Evolutionary conservation across 2,797 vertebrate species (phyloP), one percentile per base, ranked within the genome.

Genomic region (Periophthalmus magnuspinnatus): DNA sequence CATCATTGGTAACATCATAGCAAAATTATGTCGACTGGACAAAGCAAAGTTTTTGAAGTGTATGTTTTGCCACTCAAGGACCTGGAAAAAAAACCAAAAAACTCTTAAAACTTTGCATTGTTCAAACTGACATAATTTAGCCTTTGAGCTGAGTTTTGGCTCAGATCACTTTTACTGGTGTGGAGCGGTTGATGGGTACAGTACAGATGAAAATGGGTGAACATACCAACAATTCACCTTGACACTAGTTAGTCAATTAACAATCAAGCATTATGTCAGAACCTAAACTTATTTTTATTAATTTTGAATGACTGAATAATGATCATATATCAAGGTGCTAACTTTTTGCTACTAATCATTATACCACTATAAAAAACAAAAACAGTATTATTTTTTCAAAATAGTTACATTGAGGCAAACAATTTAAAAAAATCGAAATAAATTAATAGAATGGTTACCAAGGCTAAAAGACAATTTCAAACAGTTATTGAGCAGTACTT

Each of bases 1-100:
- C 36, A 95, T 98, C 61, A 97, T 98, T 81, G 96, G 96, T 97
- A 93, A 70, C 36, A 6, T 45, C 41, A 5, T 45, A 45, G 41
- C 38, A 45, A 45, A 45, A 14, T 41, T 41, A 41, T 41, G 38
- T 41, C 10, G 41, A 41, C 38, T 41, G 13, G 38, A 45, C 41
- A 14, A 45, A 45, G 2, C 28, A 28, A 28, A 28, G 28, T 28
- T 41, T 41, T 13, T 41, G 13, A 36, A 38, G 11, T n/a, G n/a
- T n/a, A n/a, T n/a, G 38, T n/a, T n/a, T n/a, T n/a, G n/a, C n/a
- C n/a, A n/a, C 41, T 38, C 38, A 11, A 10, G 10, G 38, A 11
- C 9, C 1, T 41, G 38, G 1, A 41, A 10, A 10, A 41, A 41
- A 10, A 41, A 41, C 9, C 10, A 1, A 11, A 11, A 41, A 1